These are phyloP conservation scores for Amblyraja radiata DNA, from an alignment of 2,797 vertebrate genomes.

Conservation along the genomic window DNA sequence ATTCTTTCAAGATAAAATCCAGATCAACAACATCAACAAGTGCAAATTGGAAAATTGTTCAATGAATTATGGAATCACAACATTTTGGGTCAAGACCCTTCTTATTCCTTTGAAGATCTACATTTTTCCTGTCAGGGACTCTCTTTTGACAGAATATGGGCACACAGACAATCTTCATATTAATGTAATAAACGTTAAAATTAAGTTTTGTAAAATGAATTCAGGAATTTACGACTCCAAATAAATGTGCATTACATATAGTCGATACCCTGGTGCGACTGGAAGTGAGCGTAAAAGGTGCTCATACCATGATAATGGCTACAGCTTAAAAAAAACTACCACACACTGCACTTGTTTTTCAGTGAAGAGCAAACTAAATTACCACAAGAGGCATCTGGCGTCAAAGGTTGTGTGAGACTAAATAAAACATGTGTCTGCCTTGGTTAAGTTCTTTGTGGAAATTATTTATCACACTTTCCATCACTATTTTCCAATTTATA, in stretches of 20 bases:
- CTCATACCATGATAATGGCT: background rate
- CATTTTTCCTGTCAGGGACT: background rate
- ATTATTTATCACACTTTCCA: too few relatives aligned
- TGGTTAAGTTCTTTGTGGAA: too few relatives aligned
- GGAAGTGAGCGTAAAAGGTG: background rate
- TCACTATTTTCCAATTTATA: too few relatives aligned
- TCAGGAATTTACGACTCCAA: background rate
- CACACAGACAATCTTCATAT: background rate
- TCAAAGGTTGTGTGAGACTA: background rate
- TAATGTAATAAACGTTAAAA: background rate
- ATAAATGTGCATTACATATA: background rate
- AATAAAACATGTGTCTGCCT: too few relatives aligned
- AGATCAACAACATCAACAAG: too few relatives aligned
- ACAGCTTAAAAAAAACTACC: background rate
- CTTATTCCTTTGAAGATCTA: too few relatives aligned
- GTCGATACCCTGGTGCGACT: background rate
- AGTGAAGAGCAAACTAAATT: background rate
- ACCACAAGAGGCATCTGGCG: background rate
- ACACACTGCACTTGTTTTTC: background rate
- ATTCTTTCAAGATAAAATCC: too few relatives aligned
- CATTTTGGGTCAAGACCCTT: too few relatives aligned
- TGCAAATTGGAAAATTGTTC: too few relatives aligned
- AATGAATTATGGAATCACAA: too few relatives aligned
- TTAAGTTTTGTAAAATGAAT: background rate
- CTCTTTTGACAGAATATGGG: background rate